Percentiles rank a stretch among this genome's conserved stretches.
Evolutionary conservation across 2,888 invertebrate genomes (phyloP).

Genomic region (Coelopa pilipes): DNA sequence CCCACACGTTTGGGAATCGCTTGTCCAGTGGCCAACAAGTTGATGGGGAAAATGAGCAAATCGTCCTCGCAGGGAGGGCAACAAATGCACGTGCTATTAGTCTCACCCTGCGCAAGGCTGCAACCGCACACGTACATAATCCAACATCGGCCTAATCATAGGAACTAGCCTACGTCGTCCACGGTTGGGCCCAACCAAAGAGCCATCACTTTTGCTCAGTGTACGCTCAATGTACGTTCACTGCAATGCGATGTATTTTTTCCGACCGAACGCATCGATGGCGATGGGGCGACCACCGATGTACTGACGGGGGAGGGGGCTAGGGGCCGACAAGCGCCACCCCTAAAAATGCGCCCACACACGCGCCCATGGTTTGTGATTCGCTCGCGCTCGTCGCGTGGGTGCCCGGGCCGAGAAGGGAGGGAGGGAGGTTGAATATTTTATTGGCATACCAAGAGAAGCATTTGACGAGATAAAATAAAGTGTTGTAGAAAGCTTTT

Average conservation of each 20-base stretch:
- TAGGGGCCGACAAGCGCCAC: slow-evolving; percentile 24
- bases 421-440: background rate
- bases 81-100: too few species aligned
- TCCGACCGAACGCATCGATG: too few species aligned
- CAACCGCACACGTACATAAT: too few species aligned
- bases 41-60: background rate
- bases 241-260: too few species aligned
- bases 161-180: too few species aligned
- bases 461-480: background rate
- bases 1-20: background rate
- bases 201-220: too few species aligned
- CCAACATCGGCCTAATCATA: too few species aligned
- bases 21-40: background rate
- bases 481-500: background rate
- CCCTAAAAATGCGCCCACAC: slow-evolving; percentile 51
- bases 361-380: slow-evolving; percentile 48
- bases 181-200: too few species aligned
- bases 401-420: background rate
- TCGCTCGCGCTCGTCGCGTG: slow-evolving; percentile 44
- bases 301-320: too few species aligned
- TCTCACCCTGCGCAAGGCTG: too few species aligned
- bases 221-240: too few species aligned
- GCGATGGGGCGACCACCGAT: background rate
- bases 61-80: too few species aligned
- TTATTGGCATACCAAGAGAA: slow-evolving; percentile 1